Conservation (phyloP, 1,140 invertebrate species). For the Lepidostoma basale region DNA sequence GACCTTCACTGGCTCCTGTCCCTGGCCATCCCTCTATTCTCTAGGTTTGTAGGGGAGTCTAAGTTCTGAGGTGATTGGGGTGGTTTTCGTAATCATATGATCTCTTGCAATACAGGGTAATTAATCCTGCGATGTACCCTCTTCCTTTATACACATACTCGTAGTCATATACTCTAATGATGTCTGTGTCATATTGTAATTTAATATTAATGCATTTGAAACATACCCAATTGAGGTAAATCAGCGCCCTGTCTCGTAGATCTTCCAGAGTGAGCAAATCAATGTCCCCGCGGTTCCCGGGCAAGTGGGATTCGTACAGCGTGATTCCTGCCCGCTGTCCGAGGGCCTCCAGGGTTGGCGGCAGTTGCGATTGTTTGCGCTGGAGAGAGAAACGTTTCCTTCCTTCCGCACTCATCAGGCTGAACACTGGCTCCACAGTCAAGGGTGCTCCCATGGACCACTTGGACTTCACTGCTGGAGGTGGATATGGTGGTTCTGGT, state of each 20-base stretch:
- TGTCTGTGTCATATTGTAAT: too few relatives aligned
- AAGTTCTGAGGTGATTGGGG: too few relatives aligned
- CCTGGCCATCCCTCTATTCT: too few relatives aligned
- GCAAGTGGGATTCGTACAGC: conserved; percentile 71
- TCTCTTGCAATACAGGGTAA: too few relatives aligned
- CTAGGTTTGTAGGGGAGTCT: too few relatives aligned
- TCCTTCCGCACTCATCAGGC: conserved; percentile 49
- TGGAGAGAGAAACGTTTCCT: conserved; percentile 48
- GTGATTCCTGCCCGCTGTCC: conserved; percentile 69
- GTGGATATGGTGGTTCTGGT: too few relatives aligned
- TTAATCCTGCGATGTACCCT: too few relatives aligned
- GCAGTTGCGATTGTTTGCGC: conserved; percentile 54
- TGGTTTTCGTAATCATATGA: too few relatives aligned
- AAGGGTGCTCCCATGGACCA: conserved; percentile 53
- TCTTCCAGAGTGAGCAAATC: conserved; percentile 63
- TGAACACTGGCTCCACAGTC: conserved; percentile 43
- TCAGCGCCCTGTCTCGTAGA: conserved; percentile 73
- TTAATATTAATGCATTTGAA: too few relatives aligned
- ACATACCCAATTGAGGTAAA: conserved; percentile 72
- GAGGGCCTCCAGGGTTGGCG: conserved; percentile 56
- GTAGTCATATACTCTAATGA: too few relatives aligned
- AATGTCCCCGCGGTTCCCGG: conserved; percentile 60
- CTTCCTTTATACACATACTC: too few relatives aligned
- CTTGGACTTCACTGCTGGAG: conserved; percentile 49
- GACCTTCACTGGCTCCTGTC: too few relatives aligned